Evolutionary conservation across 2,797 vertebrate species (phyloP).

Genomic region (Delichon dasypus): DNA sequence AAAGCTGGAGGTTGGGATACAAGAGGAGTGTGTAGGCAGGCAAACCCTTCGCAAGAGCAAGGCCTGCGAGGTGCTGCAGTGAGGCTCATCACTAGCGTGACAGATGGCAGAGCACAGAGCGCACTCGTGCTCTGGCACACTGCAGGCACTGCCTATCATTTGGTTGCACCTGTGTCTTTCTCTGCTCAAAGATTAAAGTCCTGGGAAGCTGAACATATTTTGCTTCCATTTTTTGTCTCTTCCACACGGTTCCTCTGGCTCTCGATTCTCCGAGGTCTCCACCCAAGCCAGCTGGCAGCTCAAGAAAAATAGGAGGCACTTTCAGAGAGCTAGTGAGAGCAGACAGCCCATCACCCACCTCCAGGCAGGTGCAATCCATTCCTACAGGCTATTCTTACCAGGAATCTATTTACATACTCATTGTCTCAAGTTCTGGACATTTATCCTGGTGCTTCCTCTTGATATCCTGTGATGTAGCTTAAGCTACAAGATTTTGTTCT

Average conservation of each 20-base stretch:
- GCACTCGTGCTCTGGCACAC: slow-evolving; percentile 23
- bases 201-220: slow-evolving; percentile 65
- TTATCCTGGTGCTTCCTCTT: background rate
- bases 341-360: background rate
- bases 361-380: background rate
- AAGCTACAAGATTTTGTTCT: background rate
- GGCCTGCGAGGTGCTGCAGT: slow-evolving; percentile 16
- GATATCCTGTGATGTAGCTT: fast-evolving
- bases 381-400: background rate
- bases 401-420: background rate
- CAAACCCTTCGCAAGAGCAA: slow-evolving; percentile 22
- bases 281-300: slow-evolving; percentile 41
- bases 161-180: slow-evolving; percentile 51
- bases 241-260: slow-evolving; percentile 19
- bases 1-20: slow-evolving; percentile 19
- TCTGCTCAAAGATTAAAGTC: slow-evolving; percentile 55
- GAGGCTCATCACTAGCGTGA: background rate
- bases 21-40: slow-evolving; percentile 21
- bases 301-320: background rate
- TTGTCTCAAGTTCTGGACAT: background rate
- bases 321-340: background rate
- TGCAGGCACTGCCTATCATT: slow-evolving; percentile 47
- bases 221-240: slow-evolving; percentile 55
- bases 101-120: slow-evolving; percentile 46
- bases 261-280: background rate